A percentile compares a stretch with the other conserved stretches of the same genome.
Evolutionary conservation across 2,797 vertebrate species (phyloP).

Genomic region (Dipus sagitta): DNA sequence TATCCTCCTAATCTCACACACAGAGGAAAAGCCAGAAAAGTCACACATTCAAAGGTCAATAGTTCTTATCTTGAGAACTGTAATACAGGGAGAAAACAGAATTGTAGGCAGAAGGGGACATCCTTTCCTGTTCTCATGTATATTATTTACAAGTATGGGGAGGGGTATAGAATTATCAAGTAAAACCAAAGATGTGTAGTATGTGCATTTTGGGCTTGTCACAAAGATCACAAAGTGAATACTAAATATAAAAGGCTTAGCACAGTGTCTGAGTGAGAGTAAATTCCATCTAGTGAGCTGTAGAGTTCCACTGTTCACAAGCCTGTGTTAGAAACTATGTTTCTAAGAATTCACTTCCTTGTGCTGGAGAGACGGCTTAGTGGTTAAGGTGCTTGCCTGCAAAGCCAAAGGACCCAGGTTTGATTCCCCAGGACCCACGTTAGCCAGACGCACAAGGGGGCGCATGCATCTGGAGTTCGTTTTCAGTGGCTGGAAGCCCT

Average conservation of each 20-base stretch:
- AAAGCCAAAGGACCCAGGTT: no score
- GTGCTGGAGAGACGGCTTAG: no score
- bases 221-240: slow-evolving; percentile 12
- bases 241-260: not conserved
- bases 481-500: no score
- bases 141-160: not conserved
- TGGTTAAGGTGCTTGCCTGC: no score
- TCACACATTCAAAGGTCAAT: not conserved
- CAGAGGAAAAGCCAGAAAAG: not conserved
- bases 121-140: not conserved
- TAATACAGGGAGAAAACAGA: not conserved
- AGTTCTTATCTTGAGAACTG: not conserved
- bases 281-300: not conserved
- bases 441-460: no score
- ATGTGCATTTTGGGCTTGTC: not conserved
- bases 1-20: not conserved
- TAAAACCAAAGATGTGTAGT: not conserved
- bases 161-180: not conserved
- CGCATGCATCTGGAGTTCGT: no score
- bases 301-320: not conserved
- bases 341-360: not conserved
- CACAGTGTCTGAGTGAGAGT: not conserved
- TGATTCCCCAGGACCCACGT: no score
- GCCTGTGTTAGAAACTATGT: not conserved
- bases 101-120: not conserved